These are phyloP conservation scores for Copidosoma aretas DNA, from an alignment of 2,888 invertebrate species.

Conservation along the genomic window DNA sequence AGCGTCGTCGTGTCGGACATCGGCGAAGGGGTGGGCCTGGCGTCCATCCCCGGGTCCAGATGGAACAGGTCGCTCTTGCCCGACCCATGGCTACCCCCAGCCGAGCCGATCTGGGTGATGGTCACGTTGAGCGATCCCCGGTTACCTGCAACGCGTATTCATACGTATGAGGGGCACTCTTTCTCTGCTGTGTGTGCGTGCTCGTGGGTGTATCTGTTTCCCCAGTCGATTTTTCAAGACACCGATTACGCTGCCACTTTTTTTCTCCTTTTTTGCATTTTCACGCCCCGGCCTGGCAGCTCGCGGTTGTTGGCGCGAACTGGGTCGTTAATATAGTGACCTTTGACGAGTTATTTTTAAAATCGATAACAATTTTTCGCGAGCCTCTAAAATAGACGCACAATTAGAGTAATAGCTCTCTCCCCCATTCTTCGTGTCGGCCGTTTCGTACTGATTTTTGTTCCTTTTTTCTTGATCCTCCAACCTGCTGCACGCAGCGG, in stretches of 20 bases:
- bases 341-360: conserved; percentile 31
- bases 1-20: conserved; percentile 58
- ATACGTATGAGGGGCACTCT: background rate
- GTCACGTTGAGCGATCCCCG: conserved; percentile 59
- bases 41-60: conserved; percentile 55
- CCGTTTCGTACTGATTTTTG: conserved; percentile 10
- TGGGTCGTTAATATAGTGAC: conserved; percentile 36
- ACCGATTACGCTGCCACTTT: background rate
- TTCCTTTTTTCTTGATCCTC: too few relatives aligned
- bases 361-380: conserved; percentile 23
- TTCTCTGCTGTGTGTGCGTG: too few relatives aligned
- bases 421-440: background rate
- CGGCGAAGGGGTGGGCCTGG: conserved; percentile 56
- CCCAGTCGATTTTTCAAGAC: background rate
- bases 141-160: conserved; percentile 57
- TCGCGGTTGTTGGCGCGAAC: too few relatives aligned
- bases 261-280: background rate
- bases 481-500: too few relatives aligned
- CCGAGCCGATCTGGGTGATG: conserved; percentile 55
- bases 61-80: conserved; percentile 53
- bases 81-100: conserved; percentile 47
- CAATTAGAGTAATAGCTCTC: background rate
- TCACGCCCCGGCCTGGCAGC: background rate
- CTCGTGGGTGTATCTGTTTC: too few relatives aligned
- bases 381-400: conserved; percentile 23